Evolutionary conservation across 2,888 invertebrate species (phyloP).

Genomic region (Ochropleura leucogaster): DNA sequence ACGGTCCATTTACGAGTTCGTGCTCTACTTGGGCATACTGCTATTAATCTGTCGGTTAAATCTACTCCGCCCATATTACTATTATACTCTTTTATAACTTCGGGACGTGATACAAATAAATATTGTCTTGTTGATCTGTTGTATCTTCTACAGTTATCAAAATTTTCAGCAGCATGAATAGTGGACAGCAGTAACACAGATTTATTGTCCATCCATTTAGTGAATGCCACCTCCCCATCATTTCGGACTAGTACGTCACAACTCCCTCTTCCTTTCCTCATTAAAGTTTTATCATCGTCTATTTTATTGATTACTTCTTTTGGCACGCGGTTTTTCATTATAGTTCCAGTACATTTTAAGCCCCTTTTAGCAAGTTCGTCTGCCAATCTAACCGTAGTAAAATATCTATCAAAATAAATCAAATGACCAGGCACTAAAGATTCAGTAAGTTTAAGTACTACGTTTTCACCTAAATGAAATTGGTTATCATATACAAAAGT

Average conservation of each 20-base stretch:
- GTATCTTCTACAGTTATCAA: background rate
- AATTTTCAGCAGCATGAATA: background rate
- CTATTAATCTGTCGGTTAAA: too few relatives aligned
- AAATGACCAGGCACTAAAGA: background rate
- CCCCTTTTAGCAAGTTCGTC: too few relatives aligned
- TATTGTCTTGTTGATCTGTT: background rate
- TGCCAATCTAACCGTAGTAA: too few relatives aligned
- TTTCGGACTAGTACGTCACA: background rate
- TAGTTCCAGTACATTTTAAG: too few relatives aligned
- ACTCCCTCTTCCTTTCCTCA: background rate
- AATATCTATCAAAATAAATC: background rate
- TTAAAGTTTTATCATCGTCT: background rate
- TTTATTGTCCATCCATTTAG: background rate
- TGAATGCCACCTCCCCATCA: background rate
- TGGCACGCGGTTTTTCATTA: background rate
- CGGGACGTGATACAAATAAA: background rate
- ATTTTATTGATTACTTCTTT: background rate
- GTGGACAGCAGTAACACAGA: background rate
- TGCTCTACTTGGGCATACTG: background rate
- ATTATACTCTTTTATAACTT: too few relatives aligned
- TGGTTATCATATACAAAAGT: background rate
- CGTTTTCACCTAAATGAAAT: constrained; percentile 2
- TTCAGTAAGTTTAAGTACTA: background rate
- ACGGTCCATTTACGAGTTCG: background rate
- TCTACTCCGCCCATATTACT: too few relatives aligned